Percentiles rank a stretch among this genome's conserved stretches.
Evolutionary conservation across 2,113 vertebrate species (phyloP).

Genomic region (Diglossa brunneiventris): DNA sequence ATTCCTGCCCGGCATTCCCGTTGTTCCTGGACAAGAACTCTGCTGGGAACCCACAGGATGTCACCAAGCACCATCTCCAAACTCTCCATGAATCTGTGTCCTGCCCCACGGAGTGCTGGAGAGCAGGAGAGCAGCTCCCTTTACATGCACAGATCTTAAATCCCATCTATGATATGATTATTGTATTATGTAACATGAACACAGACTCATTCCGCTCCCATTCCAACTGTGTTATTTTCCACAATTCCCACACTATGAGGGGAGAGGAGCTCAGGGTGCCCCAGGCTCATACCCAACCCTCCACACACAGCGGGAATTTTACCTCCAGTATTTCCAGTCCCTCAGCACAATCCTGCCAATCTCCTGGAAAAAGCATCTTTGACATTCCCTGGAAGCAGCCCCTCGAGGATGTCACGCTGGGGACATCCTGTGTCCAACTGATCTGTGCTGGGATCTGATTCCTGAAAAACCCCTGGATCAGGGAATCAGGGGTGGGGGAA

Average conservation of each 20-base stretch:
- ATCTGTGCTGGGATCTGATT: neutral
- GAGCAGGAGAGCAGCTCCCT: neutral
- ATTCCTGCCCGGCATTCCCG: neutral
- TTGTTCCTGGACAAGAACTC: neutral
- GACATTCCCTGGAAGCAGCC: neutral
- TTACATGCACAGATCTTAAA: accelerated
- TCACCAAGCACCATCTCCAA: neutral
- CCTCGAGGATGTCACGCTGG: neutral
- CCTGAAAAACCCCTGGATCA: neutral
- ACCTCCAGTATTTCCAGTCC: neutral
- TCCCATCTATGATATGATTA: no score
- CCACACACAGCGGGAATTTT: neutral
- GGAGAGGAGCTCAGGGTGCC: neutral
- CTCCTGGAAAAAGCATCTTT: neutral
- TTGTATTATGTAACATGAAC: neutral
- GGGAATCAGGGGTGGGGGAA: neutral
- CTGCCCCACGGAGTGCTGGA: neutral
- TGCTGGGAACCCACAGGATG: neutral
- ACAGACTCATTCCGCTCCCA: neutral
- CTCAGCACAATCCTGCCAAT: neutral
- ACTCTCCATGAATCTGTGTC: accelerated
- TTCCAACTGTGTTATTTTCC: neutral
- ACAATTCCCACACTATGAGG: accelerated
- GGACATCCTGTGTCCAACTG: neutral
- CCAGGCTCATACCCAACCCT: neutral